Evolutionary conservation across 2,888 invertebrate genomes (phyloP).

Genomic region (Keiferia lycopersicella): DNA sequence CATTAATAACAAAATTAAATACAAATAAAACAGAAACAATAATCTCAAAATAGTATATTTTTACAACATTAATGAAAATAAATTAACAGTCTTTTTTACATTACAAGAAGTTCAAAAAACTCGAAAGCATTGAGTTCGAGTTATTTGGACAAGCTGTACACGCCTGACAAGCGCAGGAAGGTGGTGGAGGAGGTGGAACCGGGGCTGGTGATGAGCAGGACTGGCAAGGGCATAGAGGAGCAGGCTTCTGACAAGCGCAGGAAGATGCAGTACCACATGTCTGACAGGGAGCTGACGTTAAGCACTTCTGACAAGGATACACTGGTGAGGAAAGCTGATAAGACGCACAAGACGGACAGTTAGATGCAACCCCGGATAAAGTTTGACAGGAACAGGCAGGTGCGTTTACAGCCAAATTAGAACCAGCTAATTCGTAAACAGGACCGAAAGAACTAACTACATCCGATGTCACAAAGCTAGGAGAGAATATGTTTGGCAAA

Average conservation of each 20-base stretch:
- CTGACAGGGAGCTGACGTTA: constrained; percentile 18
- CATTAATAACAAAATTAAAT: no score
- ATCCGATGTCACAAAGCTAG: background rate
- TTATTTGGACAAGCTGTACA: constrained; percentile 23
- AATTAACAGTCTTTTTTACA: constrained; percentile 16
- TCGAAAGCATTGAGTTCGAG: constrained; percentile 32
- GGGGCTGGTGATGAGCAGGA: background rate
- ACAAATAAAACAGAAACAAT: background rate
- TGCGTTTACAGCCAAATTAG: background rate
- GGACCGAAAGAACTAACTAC: background rate
- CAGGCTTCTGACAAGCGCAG: constrained; percentile 6
- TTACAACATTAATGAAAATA: background rate
- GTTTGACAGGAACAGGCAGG: background rate
- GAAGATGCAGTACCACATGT: background rate
- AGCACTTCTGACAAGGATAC: background rate
- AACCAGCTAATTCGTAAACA: background rate
- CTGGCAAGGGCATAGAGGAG: constrained; percentile 25
- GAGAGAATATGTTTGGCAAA: background rate
- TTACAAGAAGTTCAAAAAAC: constrained; percentile 32
- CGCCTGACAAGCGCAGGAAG: background rate
- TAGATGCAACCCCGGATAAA: background rate
- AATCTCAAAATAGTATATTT: background rate
- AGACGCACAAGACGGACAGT: background rate
- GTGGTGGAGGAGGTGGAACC: background rate
- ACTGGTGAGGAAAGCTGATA: background rate